A percentile compares a stretch with the other conserved stretches of the same genome.
Evolutionary conservation across 2,113 vertebrate genomes (phyloP).

Genomic region (Pionites leucogaster): DNA sequence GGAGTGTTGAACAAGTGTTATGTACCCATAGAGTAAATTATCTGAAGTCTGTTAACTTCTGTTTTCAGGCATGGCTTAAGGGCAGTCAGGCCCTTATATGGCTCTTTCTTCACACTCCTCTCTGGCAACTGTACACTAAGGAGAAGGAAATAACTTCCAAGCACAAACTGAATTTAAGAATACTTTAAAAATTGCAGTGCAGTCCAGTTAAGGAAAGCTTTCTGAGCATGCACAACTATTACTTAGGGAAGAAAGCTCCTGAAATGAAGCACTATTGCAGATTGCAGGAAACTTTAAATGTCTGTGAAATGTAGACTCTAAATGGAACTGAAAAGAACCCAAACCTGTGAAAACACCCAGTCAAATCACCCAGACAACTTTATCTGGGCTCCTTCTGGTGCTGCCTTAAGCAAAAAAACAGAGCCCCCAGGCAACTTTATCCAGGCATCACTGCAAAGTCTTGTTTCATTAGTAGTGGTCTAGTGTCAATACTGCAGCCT

Average conservation of each 20-base stretch:
- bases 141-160: not conserved
- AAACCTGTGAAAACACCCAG: not conserved
- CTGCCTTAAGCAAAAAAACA: slow-evolving; percentile 1
- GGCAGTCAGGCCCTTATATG: not conserved
- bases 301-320: not conserved
- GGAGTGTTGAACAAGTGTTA: not conserved
- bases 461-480: not conserved
- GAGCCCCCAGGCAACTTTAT: not conserved
- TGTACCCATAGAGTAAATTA: not conserved
- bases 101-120: not conserved
- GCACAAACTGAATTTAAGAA: not conserved
- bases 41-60: not conserved
- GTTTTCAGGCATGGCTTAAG: not conserved
- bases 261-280: not conserved
- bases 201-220: not conserved
- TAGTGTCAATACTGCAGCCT: not conserved
- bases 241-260: not conserved
- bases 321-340: not conserved
- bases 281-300: not conserved
- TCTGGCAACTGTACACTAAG: not conserved
- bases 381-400: not conserved
- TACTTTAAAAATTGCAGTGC: not conserved
- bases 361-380: not conserved
- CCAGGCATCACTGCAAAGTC: not conserved
- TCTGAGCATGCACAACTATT: not conserved